Conservation (phyloP, 2,888 invertebrate genomes). For the Agrotis puta region DNA sequence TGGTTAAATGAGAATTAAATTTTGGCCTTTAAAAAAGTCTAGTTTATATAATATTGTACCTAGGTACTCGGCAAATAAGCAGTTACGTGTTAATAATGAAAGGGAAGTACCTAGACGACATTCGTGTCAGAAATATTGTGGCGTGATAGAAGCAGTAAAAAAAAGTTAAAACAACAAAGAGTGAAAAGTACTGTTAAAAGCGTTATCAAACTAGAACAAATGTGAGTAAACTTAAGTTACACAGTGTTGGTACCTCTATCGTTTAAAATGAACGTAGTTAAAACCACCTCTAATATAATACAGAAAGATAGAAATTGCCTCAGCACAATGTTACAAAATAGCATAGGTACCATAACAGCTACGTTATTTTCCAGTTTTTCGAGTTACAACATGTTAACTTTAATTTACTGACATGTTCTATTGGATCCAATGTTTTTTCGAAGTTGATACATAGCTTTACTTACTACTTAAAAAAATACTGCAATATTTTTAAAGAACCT, state of each 20-base stretch:
- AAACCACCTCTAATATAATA: background rate
- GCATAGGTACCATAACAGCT: too few species aligned
- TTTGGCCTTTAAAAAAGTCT: background rate
- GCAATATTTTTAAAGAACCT: too few species aligned
- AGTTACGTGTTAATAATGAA: slow-evolving; percentile 36
- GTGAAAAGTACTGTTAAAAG: slow-evolving; percentile 74
- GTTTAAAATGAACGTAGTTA: slow-evolving; percentile 13
- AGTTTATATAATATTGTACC: background rate
- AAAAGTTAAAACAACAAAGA: slow-evolving; percentile 68
- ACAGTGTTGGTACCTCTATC: slow-evolving; percentile 38
- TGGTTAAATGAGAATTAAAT: background rate
- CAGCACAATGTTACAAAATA: too few species aligned
- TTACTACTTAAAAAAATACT: too few species aligned
- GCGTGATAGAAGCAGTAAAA: slow-evolving; percentile 77
- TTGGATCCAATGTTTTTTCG: background rate
- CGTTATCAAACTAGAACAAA: slow-evolving; percentile 78
- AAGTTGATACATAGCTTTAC: background rate
- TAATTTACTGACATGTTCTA: slow-evolving; percentile 1
- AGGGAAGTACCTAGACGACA: slow-evolving; percentile 52
- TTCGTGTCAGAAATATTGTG: slow-evolving; percentile 77
- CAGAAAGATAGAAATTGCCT: background rate
- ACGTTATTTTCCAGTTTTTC: too few species aligned
- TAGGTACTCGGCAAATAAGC: background rate
- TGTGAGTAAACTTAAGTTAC: slow-evolving; percentile 59
- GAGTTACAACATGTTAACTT: background rate